phyloP scores from a whole-genome alignment of 2,797 vertebrate genomes.

The Sebastes hopkinsi region DNA sequence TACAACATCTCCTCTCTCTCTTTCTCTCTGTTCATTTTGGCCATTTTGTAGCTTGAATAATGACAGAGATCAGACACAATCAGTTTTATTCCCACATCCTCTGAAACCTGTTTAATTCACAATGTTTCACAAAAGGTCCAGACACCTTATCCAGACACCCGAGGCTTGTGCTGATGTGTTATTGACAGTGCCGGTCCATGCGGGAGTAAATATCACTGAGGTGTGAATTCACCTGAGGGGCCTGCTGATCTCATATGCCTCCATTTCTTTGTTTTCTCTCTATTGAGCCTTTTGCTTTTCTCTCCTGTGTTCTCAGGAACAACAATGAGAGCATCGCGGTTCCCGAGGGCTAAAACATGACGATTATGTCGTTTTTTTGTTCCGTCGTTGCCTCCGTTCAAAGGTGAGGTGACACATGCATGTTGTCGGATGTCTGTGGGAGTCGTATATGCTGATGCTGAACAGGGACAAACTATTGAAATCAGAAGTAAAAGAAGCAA shows the following conservation, averaged over 20 bases:
- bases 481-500: background rate
- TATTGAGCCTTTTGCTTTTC: background rate
- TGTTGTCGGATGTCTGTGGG: slow-evolving; percentile 14
- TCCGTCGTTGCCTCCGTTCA: slow-evolving; percentile 14
- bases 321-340: background rate
- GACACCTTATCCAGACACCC: slow-evolving; percentile 30
- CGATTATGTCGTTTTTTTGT: background rate
- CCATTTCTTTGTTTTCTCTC: slow-evolving; percentile 13
- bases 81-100: background rate
- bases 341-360: background rate
- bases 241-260: slow-evolving; percentile 40
- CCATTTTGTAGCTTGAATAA: background rate
- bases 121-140: slow-evolving; percentile 13
- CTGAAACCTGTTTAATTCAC: slow-evolving; percentile 35
- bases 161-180: slow-evolving; percentile 47
- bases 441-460: background rate
- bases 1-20: background rate
- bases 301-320: background rate
- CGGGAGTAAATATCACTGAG: slow-evolving; percentile 59
- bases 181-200: slow-evolving; percentile 47
- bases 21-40: background rate
- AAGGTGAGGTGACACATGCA: slow-evolving; percentile 35
- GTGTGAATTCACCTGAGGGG: slow-evolving; percentile 62
- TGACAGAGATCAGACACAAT: background rate
- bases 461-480: background rate